Percentiles rank a stretch among this genome's conserved stretches.
phyloP scores from a whole-genome alignment of 2,113 vertebrate species.

The Copsychus sechellarum region DNA sequence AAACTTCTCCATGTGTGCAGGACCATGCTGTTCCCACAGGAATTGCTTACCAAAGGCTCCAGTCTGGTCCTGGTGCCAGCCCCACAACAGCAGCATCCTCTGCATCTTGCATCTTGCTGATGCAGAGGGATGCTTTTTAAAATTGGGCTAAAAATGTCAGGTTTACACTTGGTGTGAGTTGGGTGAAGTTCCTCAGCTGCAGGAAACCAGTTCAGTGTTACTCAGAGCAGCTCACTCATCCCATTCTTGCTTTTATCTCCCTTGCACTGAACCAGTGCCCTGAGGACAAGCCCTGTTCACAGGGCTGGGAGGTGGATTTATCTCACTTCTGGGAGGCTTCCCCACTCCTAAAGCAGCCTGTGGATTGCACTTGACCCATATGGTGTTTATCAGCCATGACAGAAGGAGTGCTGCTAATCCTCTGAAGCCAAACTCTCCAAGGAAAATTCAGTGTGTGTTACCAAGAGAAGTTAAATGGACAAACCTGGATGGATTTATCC shows the following conservation, averaged over 20 bases:
- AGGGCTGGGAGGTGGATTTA: not conserved
- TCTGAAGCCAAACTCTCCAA: not conserved
- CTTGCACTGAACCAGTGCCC: not conserved
- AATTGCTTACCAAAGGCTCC: not conserved
- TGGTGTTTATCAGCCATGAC: not conserved
- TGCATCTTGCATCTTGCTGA: not conserved
- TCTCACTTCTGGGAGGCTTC: conserved; percentile 5
- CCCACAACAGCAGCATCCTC: not conserved
- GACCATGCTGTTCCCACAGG: not conserved
- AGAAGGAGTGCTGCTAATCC: conserved; percentile 35
- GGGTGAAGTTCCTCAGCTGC: not conserved
- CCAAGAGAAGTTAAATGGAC: not conserved
- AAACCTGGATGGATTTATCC: not conserved
- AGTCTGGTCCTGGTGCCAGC: fast-evolving
- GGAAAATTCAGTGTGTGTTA: not conserved
- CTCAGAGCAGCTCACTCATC: not conserved
- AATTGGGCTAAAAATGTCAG: not conserved
- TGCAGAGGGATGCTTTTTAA: not conserved
- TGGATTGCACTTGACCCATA: conserved; percentile 17
- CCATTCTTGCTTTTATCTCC: not conserved
- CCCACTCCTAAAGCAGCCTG: not conserved
- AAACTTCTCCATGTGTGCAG: not conserved
- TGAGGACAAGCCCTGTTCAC: not conserved
- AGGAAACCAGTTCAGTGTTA: not conserved
- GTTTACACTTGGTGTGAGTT: not conserved